Percentiles rank a stretch among this genome's conserved stretches.
These are phyloP conservation scores for Atta cephalotes DNA, from an alignment of 1,140 invertebrate species.

Conservation along the genomic window DNA sequence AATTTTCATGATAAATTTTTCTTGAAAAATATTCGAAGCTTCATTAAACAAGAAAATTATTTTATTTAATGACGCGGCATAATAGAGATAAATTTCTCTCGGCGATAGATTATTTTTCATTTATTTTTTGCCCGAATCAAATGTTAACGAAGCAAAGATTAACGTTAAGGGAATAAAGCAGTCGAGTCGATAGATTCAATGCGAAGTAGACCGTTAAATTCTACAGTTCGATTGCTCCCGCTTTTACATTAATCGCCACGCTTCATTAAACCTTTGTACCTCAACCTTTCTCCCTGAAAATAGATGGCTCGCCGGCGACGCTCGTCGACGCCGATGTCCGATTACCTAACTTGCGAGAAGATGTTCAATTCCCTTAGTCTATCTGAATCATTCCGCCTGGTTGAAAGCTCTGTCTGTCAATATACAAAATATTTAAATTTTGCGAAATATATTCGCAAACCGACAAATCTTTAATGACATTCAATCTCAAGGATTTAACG, in stretches of 20 bases:
- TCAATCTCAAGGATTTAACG: constrained; percentile 17
- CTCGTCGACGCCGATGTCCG: constrained; percentile 36
- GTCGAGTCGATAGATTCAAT: constrained; percentile 50
- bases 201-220: constrained; percentile 62
- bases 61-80: constrained; percentile 37
- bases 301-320: constrained; percentile 29
- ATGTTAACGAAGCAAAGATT: constrained; percentile 57
- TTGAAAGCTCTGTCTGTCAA: background rate
- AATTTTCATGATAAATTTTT: background rate
- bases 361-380: constrained; percentile 4
- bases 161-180: constrained; percentile 47
- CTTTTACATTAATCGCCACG: constrained; percentile 56
- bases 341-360: constrained; percentile 34
- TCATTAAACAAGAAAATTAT: constrained; percentile 1
- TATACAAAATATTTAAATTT: constrained; percentile 4
- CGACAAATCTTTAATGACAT: background rate
- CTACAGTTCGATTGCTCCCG: constrained; percentile 38
- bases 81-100: constrained; percentile 1
- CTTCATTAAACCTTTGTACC: constrained; percentile 55
- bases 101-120: background rate
- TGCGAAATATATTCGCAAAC: background rate
- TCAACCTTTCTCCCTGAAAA: constrained; percentile 24
- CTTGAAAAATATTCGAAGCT: background rate
- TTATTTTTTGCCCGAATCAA: constrained; percentile 11
- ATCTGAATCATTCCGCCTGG: background rate